Evolutionary conservation across 2,113 vertebrate species (phyloP).

Genomic region (Mohoua ochrocephala): DNA sequence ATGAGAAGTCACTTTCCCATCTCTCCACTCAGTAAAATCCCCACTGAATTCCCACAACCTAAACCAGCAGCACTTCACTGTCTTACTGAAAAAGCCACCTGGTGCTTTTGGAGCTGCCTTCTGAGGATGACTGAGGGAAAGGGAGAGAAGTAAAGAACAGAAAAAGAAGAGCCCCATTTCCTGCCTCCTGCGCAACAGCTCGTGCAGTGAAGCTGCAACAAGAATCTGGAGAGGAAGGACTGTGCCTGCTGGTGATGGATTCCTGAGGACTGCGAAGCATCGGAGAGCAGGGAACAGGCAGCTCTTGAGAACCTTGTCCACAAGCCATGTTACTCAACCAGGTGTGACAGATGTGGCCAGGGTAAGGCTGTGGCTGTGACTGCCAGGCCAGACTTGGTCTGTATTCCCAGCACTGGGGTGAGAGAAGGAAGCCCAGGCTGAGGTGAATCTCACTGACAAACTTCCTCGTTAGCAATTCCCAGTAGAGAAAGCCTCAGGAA

Average conservation of each 20-base stretch:
- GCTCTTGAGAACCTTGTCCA: neutral
- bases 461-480: neutral
- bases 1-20: neutral
- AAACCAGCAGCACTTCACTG: neutral
- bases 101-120: neutral
- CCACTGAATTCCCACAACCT: neutral
- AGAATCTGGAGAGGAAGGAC: rapidly evolving
- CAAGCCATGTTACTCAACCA: neutral
- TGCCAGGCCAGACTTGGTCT: neutral
- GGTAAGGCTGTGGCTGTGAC: neutral
- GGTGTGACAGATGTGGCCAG: neutral
- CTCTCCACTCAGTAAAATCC: neutral
- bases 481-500: neutral
- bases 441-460: neutral
- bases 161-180: neutral
- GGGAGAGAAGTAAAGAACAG: neutral
- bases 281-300: neutral
- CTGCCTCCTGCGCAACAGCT: neutral
- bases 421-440: neutral
- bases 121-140: neutral
- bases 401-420: neutral
- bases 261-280: neutral
- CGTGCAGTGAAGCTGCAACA: neutral
- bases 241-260: rapidly evolving
- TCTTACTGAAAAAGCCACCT: neutral